Conservation (phyloP, 2,113 vertebrate genomes). For the Accipiter cooperii region DNA sequence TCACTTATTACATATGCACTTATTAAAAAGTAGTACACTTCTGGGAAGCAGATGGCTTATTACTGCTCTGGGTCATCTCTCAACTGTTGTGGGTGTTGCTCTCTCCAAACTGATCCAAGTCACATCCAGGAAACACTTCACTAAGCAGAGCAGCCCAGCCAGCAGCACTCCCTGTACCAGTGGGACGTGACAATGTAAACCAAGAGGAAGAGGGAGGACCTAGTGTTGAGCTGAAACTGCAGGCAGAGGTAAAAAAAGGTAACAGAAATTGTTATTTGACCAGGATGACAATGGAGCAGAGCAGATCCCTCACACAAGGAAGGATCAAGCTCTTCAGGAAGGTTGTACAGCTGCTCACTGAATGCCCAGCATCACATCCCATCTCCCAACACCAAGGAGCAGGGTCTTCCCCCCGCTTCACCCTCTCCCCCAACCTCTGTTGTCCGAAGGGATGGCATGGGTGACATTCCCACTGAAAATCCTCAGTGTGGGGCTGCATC, state of each 20-base stretch:
- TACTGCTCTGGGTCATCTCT: not conserved
- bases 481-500: not conserved
- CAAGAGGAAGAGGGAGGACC: not conserved
- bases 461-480: not conserved
- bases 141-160: not conserved
- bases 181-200: not conserved
- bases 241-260: not conserved
- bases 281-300: not conserved
- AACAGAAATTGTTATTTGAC: not conserved
- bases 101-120: not conserved
- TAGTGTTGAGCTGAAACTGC: not conserved
- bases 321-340: not conserved
- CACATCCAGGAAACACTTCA: not conserved
- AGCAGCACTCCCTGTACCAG: not conserved
- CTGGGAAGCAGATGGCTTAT: not conserved
- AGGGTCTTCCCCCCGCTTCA: not conserved
- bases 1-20: not conserved
- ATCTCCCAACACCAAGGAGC: not conserved
- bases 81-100: not conserved
- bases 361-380: not conserved
- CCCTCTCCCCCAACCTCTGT: not conserved
- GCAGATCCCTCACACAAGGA: not conserved
- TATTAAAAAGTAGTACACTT: not conserved
- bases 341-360: not conserved
- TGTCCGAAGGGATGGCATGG: not conserved